Base-by-base conservation (phyloP, 2,113 vertebrate species). In the Scopus umbretta region DNA sequence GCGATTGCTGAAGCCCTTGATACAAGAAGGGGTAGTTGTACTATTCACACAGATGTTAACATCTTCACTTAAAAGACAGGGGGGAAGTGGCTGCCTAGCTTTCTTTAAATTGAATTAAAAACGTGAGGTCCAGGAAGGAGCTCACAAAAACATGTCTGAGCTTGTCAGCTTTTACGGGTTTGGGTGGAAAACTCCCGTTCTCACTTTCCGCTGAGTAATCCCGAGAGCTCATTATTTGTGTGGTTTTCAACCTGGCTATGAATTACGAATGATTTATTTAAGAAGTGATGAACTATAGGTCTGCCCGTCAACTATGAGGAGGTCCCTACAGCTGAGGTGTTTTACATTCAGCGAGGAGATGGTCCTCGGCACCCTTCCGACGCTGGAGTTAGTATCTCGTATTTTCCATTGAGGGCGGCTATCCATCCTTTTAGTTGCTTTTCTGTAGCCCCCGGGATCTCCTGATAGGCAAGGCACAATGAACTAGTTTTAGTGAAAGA, bases 131-230 rank as follows among this genome's bases (percentile, higher is more conserved):
- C 71, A 68, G 91, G 89, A 94, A 95, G 21, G 87, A 91, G 91
- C 63, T 96, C 87, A 89, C 75, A 82, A 88, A 94, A 90, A 71
- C 93, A 91, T 96, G 91, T 91, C 95, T 88, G 80, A 90, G 79
- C 96, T 96, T 97, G 93, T 96, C 81, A 80, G 92, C 88, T 61
- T 96, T 93, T 86, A 95, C 12, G 7, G 80, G 86, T 91, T 95
- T 80, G 89, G 91, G 87, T 94, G 94, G 96, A 96, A 97, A 97
- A 96, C 95, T 95, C 80, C 79, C 76, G 90, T 95, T 96, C 91
- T 97, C 93, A 88, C 94, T 97, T 97, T 97, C 97, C 91, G 13
- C 89, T 97, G 92, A 97, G 94, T 95, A 94, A 97, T 94, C 88
- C 62, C 58, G 91, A 97, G 83, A 96, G 73, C 56, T 94, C 50